Percentiles rank a stretch among this genome's conserved stretches.
Conservation (phyloP, 2,113 vertebrate genomes). For the Centropristis striata region DNA sequence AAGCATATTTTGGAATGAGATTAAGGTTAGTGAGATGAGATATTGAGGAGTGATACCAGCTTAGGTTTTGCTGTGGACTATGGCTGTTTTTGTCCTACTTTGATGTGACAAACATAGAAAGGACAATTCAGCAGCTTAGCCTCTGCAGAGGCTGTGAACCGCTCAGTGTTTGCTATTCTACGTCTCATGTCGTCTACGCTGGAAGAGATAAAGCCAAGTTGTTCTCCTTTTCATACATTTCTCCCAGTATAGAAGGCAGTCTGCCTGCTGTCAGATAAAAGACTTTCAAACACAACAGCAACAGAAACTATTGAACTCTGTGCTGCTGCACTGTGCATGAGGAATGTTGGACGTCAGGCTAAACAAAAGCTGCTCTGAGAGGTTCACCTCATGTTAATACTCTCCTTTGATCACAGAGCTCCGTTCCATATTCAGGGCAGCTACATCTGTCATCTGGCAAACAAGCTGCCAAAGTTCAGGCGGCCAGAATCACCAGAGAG, state of each 20-base stretch:
- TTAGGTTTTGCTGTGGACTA: not conserved
- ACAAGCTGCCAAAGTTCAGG: slow-evolving; percentile 8
- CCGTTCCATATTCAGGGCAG: slow-evolving; percentile 11
- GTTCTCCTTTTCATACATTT: not conserved
- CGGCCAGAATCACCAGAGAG: not conserved
- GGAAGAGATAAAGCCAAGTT: slow-evolving; percentile 17
- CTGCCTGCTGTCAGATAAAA: slow-evolving; percentile 20
- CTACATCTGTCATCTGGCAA: slow-evolving; percentile 9
- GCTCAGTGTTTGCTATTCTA: slow-evolving; percentile 3
- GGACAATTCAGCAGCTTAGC: slow-evolving; percentile 24
- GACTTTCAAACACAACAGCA: slow-evolving; percentile 3
- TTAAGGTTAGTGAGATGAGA: slow-evolving; percentile 34
- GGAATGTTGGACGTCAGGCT: not conserved
- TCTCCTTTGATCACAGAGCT: slow-evolving; percentile 31
- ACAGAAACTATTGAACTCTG: not conserved
- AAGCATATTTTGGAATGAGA: slow-evolving; percentile 54
- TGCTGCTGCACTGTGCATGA: not conserved
- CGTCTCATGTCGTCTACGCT: slow-evolving; percentile 10
- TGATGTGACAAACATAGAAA: slow-evolving; percentile 16
- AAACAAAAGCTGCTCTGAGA: slow-evolving; percentile 29
- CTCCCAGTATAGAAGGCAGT: not conserved
- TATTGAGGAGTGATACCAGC: slow-evolving; percentile 30
- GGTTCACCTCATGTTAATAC: slow-evolving; percentile 29
- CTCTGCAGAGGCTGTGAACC: not conserved
- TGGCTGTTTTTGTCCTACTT: slow-evolving; percentile 17